A percentile compares a stretch with the other conserved stretches of the same genome.
phyloP scores from a whole-genome alignment of 2,797 vertebrate species.

The Sebastes hopkinsi region DNA sequence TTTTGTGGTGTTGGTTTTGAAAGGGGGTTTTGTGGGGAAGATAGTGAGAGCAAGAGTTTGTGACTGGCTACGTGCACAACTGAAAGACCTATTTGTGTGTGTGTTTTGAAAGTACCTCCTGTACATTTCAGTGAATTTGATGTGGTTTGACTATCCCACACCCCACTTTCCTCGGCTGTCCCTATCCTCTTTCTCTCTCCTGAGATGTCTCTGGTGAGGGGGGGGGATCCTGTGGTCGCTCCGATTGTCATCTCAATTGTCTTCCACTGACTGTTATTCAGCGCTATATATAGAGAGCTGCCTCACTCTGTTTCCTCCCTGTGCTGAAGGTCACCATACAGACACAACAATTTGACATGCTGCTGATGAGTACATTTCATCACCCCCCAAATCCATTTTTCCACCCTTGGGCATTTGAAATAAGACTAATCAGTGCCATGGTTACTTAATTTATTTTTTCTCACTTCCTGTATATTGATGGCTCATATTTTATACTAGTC shows the following conservation, averaged over 20 bases:
- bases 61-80: conserved; percentile 8
- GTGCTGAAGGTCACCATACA: conserved; percentile 54
- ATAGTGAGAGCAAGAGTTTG: conserved; percentile 8
- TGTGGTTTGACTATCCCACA: conserved; percentile 6
- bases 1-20: conserved; percentile 29
- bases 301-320: conserved; percentile 45
- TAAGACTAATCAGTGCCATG: conserved; percentile 28
- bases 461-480: conserved; percentile 32
- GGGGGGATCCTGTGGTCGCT: conserved; percentile 80
- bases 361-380: conserved; percentile 25
- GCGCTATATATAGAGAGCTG: conserved; percentile 58
- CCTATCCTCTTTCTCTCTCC: conserved; percentile 6
- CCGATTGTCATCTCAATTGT: conserved; percentile 71
- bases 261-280: conserved; percentile 48
- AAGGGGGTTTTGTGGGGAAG: conserved; percentile 21
- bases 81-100: conserved; percentile 16
- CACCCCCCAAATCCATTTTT: conserved; percentile 30
- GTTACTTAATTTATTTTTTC: conserved; percentile 6
- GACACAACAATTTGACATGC: conserved; percentile 52
- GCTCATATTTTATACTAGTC: neutral
- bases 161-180: conserved; percentile 2
- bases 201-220: conserved; percentile 49
- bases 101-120: conserved; percentile 13
- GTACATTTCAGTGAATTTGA: neutral
- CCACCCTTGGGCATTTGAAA: conserved; percentile 19